A percentile compares a stretch with the other conserved stretches of the same genome.
phyloP scores from a whole-genome alignment of 2,113 vertebrate species.

The Semnornis frantzii region DNA sequence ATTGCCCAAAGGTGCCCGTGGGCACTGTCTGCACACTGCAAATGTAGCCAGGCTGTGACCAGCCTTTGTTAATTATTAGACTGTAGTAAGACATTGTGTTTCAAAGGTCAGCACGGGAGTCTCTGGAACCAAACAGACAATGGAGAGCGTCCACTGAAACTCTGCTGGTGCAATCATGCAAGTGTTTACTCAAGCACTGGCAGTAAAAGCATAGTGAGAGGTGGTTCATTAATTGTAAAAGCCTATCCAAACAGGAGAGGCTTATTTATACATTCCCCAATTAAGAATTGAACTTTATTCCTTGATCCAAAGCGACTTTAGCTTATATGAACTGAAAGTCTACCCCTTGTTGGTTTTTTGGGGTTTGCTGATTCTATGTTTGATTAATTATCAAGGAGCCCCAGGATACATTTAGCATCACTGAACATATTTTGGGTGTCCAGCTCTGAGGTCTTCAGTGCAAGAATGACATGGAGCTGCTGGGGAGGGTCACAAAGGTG shows the following conservation, averaged over 20 bases:
- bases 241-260: not conserved
- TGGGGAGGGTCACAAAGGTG: too few species aligned
- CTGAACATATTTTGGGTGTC: not conserved
- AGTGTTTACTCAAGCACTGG: not conserved
- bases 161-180: not conserved
- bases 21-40: not conserved
- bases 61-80: slow-evolving; percentile 16
- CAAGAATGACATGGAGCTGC: too few species aligned
- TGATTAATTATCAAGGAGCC: not conserved
- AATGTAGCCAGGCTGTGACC: not conserved
- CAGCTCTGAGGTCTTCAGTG: too few species aligned
- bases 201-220: not conserved
- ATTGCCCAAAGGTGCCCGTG: not conserved
- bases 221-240: not conserved
- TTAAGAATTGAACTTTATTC: not conserved
- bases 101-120: slow-evolving; percentile 26
- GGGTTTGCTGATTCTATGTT: not conserved
- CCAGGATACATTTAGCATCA: not conserved
- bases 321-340: not conserved
- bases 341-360: not conserved
- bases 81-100: not conserved
- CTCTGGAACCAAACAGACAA: not conserved
- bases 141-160: not conserved
- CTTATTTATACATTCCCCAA: not conserved
- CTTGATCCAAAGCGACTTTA: not conserved